Evolutionary conservation across 2,113 vertebrate species (phyloP).

Genomic region (Atrichornis clamosus): DNA sequence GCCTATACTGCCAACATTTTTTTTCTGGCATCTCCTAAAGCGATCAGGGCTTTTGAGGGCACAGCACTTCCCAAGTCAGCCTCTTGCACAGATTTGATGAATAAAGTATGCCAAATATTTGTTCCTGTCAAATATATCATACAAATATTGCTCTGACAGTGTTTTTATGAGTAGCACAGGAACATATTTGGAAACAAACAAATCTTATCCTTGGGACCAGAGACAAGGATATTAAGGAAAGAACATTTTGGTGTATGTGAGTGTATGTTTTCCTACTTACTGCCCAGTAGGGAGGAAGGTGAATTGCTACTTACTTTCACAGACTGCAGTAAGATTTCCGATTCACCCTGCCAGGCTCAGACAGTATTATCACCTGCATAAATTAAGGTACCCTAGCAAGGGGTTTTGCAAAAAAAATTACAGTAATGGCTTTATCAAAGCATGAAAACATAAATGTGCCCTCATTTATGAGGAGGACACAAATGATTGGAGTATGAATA

Average conservation of each 20-base stretch:
- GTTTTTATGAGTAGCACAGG: neutral
- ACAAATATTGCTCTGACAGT: neutral
- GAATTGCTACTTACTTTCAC: slow-evolving; percentile 62
- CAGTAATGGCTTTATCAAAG: slow-evolving; percentile 25
- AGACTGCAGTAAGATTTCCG: slow-evolving; percentile 20
- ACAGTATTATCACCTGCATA: slow-evolving; percentile 51
- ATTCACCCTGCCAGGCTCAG: slow-evolving; percentile 46
- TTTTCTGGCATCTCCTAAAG: neutral
- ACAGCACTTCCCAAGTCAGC: neutral
- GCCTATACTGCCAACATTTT: neutral
- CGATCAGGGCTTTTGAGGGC: neutral
- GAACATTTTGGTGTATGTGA: slow-evolving; percentile 61
- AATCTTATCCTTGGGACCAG: slow-evolving; percentile 42
- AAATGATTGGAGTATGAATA: slow-evolving; percentile 42
- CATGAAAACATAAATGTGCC: neutral
- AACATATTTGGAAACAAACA: slow-evolving; percentile 53
- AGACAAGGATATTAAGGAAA: slow-evolving; percentile 53
- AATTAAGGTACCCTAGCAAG: slow-evolving; percentile 40
- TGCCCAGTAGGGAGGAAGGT: slow-evolving; percentile 67
- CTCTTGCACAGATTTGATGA: neutral
- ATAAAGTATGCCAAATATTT: neutral
- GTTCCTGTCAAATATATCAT: neutral
- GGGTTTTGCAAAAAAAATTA: slow-evolving; percentile 32
- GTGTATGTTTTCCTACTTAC: slow-evolving; percentile 58
- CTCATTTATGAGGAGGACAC: slow-evolving; percentile 42